Evolutionary conservation across 2,888 invertebrate species (phyloP).

Genomic region (Hofmannophila pseudospretella): DNA sequence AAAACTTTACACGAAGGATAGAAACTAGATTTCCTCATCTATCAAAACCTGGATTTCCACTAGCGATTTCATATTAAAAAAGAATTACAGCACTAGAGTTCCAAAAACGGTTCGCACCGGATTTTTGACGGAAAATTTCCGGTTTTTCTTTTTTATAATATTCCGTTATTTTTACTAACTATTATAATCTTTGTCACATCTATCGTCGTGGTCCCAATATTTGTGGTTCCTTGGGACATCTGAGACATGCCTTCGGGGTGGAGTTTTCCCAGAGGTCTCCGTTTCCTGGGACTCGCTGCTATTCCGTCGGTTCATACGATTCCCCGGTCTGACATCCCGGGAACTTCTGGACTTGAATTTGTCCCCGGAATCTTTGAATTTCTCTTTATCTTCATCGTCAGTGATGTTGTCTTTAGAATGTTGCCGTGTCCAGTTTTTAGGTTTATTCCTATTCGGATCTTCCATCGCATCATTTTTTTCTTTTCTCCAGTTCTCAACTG

Average conservation of each 20-base stretch:
- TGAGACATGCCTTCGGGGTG: conserved; percentile 47
- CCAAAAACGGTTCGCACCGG: background rate
- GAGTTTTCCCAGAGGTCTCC: conserved; percentile 26
- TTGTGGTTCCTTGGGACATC: conserved; percentile 64
- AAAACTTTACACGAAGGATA: no score
- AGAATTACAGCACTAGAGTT: background rate
- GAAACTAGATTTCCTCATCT: background rate
- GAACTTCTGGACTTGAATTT: conserved; percentile 31
- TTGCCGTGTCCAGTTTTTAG: conserved; percentile 51
- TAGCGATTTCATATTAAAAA: background rate
- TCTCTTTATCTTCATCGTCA: conserved; percentile 42
- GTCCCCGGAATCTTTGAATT: conserved; percentile 21
- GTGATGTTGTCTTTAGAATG: conserved; percentile 51
- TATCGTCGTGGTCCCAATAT: conserved; percentile 70
- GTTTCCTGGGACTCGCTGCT: conserved; percentile 38
- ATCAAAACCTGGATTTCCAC: background rate
- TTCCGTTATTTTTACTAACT: conserved; percentile 64
- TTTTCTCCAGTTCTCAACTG: conserved; percentile 59
- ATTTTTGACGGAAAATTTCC: background rate
- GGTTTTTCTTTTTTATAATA: background rate
- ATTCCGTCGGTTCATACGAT: conserved; percentile 35
- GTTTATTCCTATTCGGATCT: conserved; percentile 45
- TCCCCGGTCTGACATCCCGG: conserved; percentile 29
- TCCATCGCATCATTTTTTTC: conserved; percentile 48
- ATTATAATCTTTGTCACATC: conserved; percentile 66